A percentile compares a stretch with the other conserved stretches of the same genome.
phyloP scores from a whole-genome alignment of 2,888 invertebrate genomes.

The Drosophila subsilvestris region DNA sequence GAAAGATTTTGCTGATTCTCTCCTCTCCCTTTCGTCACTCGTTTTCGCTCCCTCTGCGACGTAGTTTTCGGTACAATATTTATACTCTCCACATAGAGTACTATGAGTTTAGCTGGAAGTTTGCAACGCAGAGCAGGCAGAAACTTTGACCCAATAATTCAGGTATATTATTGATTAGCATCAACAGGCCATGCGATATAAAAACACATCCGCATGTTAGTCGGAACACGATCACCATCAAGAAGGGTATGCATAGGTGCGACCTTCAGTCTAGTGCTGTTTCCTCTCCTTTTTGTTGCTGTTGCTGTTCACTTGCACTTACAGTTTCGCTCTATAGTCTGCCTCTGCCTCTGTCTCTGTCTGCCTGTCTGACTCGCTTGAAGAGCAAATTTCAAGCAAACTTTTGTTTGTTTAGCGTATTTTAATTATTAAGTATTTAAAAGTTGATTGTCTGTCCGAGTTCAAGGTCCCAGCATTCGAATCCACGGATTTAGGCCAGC shows the following conservation, averaged over 20 bases:
- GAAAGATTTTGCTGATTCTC: conserved; percentile 69
- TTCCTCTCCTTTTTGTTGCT: conserved; percentile 28
- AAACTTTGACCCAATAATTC: background rate
- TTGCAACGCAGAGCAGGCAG: background rate
- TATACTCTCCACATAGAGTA: background rate
- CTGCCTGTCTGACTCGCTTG: conserved; percentile 23
- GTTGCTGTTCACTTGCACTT: conserved; percentile 57
- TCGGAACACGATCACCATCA: too few relatives aligned
- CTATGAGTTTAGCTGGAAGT: background rate
- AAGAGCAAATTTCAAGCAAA: conserved; percentile 19
- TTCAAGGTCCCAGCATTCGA: conserved; percentile 37
- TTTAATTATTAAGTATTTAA: conserved; percentile 39
- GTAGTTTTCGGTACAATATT: conserved; percentile 34
- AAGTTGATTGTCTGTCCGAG: conserved; percentile 24
- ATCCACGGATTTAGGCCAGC: conserved; percentile 19
- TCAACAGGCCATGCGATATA: background rate
- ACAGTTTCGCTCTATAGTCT: conserved; percentile 41
- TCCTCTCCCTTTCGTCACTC: conserved; percentile 1
- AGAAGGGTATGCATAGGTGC: background rate
- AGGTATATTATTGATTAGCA: background rate
- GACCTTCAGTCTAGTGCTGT: background rate
- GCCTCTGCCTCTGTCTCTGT: conserved; percentile 5
- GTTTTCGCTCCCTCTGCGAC: conserved; percentile 8
- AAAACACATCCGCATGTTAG: too few relatives aligned
- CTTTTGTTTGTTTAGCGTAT: conserved; percentile 18